Evolutionary conservation across 1,140 invertebrate genomes (phyloP).

Genomic region (Tetramorium simillimum): DNA sequence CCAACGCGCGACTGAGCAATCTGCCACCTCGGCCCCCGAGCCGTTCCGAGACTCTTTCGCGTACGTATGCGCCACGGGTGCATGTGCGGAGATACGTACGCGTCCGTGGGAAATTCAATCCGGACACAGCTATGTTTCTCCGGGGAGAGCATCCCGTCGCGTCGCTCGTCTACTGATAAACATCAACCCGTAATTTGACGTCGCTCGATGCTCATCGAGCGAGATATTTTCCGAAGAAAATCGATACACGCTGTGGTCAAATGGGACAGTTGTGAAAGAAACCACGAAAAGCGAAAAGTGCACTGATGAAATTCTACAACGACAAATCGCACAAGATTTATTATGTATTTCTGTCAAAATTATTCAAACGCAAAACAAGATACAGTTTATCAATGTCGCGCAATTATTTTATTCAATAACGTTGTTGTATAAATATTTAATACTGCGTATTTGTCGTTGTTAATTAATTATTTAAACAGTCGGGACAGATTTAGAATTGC

Average conservation of each 20-base stretch:
- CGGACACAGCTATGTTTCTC: constrained; percentile 2
- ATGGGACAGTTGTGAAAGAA: neutral
- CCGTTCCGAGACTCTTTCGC: constrained; percentile 64
- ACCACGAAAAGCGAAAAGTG: neutral
- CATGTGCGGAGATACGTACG: constrained; percentile 6
- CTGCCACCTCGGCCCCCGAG: constrained; percentile 35
- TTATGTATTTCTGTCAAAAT: neutral
- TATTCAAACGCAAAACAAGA: neutral
- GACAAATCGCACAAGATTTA: neutral
- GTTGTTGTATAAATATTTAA: neutral
- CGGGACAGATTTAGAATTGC: neutral
- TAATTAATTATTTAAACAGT: constrained; percentile 35
- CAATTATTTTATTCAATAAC: constrained; percentile 11
- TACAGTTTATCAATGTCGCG: neutral
- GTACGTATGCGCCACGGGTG: neutral
- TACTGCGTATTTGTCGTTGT: neutral
- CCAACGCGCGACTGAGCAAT: constrained; percentile 71
- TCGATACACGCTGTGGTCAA: neutral
- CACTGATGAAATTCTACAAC: neutral
- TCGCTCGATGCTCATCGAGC: neutral
- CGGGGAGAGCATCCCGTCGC: neutral
- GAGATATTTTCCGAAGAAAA: neutral
- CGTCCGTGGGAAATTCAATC: constrained; percentile 15
- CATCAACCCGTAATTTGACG: constrained; percentile 46
- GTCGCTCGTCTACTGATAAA: constrained; percentile 9